These are phyloP conservation scores for Drosophila subpulchrella DNA, from an alignment of 1,140 invertebrate species.

Conservation along the genomic window DNA sequence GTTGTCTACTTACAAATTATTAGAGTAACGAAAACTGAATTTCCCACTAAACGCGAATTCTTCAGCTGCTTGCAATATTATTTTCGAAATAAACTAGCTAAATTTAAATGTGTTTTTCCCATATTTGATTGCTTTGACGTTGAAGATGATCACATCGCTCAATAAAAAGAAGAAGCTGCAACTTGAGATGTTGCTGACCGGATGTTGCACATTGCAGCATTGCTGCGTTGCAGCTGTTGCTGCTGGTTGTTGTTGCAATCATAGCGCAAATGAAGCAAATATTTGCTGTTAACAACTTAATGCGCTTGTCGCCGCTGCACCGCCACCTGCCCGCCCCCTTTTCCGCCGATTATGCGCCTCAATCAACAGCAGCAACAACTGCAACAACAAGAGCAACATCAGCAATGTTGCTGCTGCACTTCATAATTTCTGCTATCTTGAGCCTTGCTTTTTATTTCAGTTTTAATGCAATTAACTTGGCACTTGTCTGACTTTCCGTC, in stretches of 20 bases:
- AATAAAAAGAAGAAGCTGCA: conserved; percentile 22
- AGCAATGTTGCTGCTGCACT: conserved; percentile 61
- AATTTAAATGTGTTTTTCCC: neutral
- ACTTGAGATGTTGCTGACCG: conserved; percentile 63
- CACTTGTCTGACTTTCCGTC: conserved; percentile 74
- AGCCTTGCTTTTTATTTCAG: conserved; percentile 82
- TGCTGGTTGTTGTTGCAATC: conserved; percentile 57
- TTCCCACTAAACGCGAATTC: neutral
- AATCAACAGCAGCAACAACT: conserved; percentile 69
- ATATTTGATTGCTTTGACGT: conserved; percentile 12
- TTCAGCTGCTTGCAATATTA: neutral
- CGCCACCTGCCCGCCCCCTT: neutral
- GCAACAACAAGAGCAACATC: conserved; percentile 46
- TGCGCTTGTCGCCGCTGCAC: conserved; percentile 63
- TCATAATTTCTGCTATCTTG: conserved; percentile 81
- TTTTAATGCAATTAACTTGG: conserved; percentile 82
- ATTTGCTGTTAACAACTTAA: conserved; percentile 83
- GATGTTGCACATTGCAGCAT: conserved; percentile 53
- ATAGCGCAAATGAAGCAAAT: conserved; percentile 81
- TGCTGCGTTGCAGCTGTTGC: conserved; percentile 34
- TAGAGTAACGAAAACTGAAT: neutral
- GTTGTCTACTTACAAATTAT: too few species aligned
- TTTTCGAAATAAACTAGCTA: neutral
- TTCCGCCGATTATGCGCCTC: conserved; percentile 75
- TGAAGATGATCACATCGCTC: conserved; percentile 36